Evolutionary conservation across 2,113 vertebrate genomes (phyloP).

Genomic region (Nothocercus julius): DNA sequence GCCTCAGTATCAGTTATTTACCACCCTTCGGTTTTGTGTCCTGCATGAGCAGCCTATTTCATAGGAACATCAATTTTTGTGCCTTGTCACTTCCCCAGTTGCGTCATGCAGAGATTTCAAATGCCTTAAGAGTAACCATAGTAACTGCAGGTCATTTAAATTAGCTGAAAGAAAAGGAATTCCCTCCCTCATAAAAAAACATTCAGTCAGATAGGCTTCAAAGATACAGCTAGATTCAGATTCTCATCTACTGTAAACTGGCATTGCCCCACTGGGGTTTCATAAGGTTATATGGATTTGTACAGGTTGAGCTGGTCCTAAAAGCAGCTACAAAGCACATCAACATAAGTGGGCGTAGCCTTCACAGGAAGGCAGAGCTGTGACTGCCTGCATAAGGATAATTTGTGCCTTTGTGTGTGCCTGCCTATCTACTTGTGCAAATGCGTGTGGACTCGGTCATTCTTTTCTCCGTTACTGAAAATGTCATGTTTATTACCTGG

Average conservation of each 20-base stretch:
- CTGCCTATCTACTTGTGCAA: neutral
- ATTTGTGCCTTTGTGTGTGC: neutral
- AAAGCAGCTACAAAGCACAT: neutral
- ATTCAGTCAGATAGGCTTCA: slow-evolving; percentile 13
- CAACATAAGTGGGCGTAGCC: neutral
- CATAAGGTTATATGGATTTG: neutral
- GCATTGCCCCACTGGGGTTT: neutral
- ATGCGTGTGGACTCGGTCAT: fast-evolving
- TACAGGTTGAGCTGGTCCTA: neutral
- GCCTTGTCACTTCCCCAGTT: slow-evolving; percentile 70
- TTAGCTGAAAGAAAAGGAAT: slow-evolving; percentile 70
- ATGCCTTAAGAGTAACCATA: slow-evolving; percentile 72
- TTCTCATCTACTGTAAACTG: neutral
- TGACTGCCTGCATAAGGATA: neutral
- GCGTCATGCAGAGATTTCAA: slow-evolving; percentile 59
- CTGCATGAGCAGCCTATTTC: slow-evolving; percentile 32
- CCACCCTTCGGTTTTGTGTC: slow-evolving; percentile 4
- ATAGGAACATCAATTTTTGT: slow-evolving; percentile 67
- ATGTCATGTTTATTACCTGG: neutral
- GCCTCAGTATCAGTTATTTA: neutral
- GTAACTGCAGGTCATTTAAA: slow-evolving; percentile 68
- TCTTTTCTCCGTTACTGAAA: neutral
- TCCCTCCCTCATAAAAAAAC: slow-evolving; percentile 21
- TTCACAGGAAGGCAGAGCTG: neutral
- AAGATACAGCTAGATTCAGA: neutral